A percentile compares a stretch with the other conserved stretches of the same genome.
Conservation (phyloP, 53 echinoderm and acorn worm species). For the Echinarachnius parma region DNA sequence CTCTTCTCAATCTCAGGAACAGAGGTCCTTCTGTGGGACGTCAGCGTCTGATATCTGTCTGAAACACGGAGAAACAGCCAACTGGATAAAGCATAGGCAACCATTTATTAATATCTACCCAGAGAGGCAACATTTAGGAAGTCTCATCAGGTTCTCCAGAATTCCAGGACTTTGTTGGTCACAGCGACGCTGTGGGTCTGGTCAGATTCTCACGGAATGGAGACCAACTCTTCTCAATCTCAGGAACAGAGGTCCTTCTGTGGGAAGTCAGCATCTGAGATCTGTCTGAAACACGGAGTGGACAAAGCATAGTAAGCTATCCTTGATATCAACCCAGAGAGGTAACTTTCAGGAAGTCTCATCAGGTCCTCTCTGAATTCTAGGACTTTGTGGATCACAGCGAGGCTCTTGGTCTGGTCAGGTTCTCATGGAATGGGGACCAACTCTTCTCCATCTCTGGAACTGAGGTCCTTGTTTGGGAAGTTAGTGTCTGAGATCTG, state of each 20-base stretch:
- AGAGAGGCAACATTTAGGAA: no score
- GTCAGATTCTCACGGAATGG: conserved; percentile 66
- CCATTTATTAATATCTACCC: no score
- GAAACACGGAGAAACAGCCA: no score
- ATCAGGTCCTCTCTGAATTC: no score
- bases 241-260: conserved; percentile 75
- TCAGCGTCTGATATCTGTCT: conserved; percentile 42
- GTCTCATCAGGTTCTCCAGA: no score
- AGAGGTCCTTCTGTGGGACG: conserved; percentile 92
- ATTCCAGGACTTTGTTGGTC: conserved; percentile 94
- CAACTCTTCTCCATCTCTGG: conserved; percentile 66
- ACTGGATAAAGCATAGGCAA: no score
- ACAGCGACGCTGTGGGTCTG: conserved; percentile 64
- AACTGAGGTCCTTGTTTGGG: conserved; percentile 89
- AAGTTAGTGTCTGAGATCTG: conserved; percentile 59
- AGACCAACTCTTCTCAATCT: conserved; percentile 64
- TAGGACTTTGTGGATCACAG: conserved; percentile 89
- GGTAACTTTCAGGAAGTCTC: no score
- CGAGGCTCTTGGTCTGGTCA: conserved; percentile 61
- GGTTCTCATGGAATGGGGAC: conserved; percentile 62
- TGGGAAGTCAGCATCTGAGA: conserved; percentile 79
- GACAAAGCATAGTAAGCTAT: no score
- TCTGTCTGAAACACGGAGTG: no score
- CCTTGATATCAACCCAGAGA: no score
- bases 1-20: conserved; percentile 68